phyloP scores from a whole-genome alignment of 1,140 invertebrate species.

The Trichonephila clavipes region DNA sequence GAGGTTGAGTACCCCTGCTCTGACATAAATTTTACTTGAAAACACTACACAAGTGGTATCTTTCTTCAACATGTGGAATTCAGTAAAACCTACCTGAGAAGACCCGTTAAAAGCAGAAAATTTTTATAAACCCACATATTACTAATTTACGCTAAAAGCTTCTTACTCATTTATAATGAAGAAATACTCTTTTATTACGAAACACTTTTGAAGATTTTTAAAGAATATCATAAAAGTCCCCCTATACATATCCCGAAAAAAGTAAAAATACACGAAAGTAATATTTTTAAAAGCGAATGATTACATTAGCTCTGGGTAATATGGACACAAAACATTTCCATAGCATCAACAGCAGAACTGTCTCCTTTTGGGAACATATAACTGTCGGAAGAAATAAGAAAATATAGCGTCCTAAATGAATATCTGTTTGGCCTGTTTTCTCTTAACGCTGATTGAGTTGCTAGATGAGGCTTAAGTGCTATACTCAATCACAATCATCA shows the following conservation, averaged over 20 bases:
- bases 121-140: background rate
- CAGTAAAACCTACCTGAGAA: too few species aligned
- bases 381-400: background rate
- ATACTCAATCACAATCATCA: background rate
- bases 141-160: background rate
- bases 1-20: too few species aligned
- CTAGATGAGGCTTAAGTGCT: constrained; percentile 30
- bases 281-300: background rate
- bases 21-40: too few species aligned
- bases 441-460: constrained; percentile 21
- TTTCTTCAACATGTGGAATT: too few species aligned
- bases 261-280: background rate
- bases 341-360: background rate
- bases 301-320: background rate
- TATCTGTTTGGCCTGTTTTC: constrained; percentile 4
- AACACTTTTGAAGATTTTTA: background rate
- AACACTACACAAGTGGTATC: too few species aligned
- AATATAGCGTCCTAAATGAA: constrained; percentile 10
- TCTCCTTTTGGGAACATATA: background rate
- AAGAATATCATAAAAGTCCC: background rate
- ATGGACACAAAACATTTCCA: background rate
- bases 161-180: background rate
- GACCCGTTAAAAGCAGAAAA: background rate
- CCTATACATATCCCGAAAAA: background rate
- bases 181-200: background rate